A percentile compares a stretch with the other conserved stretches of the same genome.
phyloP scores from a whole-genome alignment of 1,140 invertebrate species.

The Drosophila mauritiana region DNA sequence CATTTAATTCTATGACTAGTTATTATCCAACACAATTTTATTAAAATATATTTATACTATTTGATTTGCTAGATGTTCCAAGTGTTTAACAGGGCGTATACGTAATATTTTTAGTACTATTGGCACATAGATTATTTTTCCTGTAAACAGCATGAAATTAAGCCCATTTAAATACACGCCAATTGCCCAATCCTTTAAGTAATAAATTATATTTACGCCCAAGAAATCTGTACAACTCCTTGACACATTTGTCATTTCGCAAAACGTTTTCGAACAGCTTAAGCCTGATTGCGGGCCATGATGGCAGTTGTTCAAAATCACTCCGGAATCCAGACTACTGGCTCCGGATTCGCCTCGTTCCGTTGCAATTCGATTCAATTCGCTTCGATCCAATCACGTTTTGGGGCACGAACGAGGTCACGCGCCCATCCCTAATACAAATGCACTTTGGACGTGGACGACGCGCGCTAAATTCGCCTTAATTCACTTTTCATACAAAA shows the following conservation, averaged over 20 bases:
- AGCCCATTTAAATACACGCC: no score
- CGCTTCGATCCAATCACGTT: conserved; percentile 42
- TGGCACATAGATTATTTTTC: no score
- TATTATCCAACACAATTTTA: not conserved
- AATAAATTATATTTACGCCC: no score
- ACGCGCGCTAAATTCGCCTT: conserved; percentile 79
- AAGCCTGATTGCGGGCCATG: conserved; percentile 26
- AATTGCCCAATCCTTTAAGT: no score
- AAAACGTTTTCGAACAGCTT: conserved; percentile 6
- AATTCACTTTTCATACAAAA: conserved; percentile 83
- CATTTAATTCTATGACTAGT: not conserved
- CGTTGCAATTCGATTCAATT: conserved; percentile 40
- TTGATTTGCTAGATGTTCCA: no score
- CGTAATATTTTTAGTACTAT: not conserved
- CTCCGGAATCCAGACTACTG: conserved; percentile 9
- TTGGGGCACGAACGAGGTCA: conserved; percentile 38
- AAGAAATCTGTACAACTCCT: no score
- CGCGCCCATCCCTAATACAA: conserved; percentile 64
- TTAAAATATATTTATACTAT: no score
- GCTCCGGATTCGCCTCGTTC: not conserved
- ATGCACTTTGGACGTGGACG: conserved; percentile 81
- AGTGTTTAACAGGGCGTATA: conserved; percentile 9
- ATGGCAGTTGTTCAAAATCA: conserved; percentile 29
- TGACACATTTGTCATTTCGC: not conserved
- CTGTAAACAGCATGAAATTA: no score